Conservation (phyloP, 2,113 vertebrate genomes). For the Strigops habroptila region DNA sequence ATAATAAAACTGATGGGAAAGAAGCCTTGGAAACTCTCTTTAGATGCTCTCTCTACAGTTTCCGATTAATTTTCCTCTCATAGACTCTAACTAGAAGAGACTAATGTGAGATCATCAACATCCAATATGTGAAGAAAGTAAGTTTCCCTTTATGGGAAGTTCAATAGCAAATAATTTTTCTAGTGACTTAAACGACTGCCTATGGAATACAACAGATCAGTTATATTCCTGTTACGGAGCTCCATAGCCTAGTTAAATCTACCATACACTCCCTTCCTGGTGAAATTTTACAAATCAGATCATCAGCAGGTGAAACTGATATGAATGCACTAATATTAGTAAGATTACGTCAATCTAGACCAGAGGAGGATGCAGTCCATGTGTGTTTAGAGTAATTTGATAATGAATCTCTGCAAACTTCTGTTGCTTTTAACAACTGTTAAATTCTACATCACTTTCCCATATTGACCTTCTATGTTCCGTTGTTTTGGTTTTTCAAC, state of each 20-base stretch:
- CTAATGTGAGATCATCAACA: constrained; percentile 2
- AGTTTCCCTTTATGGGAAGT: constrained; percentile 5
- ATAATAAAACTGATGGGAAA: not conserved
- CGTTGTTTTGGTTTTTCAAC: not conserved
- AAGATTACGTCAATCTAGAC: not conserved
- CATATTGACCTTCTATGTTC: not conserved
- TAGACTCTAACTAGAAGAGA: not conserved
- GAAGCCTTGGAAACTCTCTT: not conserved
- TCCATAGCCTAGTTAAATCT: not conserved
- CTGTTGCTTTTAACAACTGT: not conserved
- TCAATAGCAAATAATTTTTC: constrained; percentile 43
- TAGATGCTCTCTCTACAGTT: not conserved
- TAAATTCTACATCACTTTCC: not conserved
- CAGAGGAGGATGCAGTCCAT: not conserved
- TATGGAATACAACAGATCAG: not conserved
- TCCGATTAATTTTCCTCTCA: constrained; percentile 7
- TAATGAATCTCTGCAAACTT: not conserved
- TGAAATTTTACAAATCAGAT: not conserved
- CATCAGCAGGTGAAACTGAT: not conserved
- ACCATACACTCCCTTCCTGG: not conserved
- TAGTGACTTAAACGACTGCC: not conserved
- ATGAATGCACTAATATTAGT: not conserved
- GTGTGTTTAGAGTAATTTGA: not conserved
- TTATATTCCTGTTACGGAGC: not conserved
- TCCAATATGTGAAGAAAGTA: not conserved